Base-by-base conservation (phyloP, 2,113 vertebrate genomes). In the Burhinus bistriatus region DNA sequence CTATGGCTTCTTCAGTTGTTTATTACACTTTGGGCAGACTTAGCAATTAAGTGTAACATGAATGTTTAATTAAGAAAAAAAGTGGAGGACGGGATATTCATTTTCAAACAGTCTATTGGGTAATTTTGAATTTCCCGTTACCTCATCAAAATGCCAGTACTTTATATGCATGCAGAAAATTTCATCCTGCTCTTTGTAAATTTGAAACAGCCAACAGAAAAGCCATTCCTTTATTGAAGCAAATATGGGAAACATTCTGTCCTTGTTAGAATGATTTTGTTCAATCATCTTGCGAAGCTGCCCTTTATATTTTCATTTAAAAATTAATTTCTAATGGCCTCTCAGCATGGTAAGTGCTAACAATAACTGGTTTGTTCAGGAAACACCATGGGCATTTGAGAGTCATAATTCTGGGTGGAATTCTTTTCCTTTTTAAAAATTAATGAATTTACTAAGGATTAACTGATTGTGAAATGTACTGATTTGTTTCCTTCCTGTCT, bases 311-410 rank as follows among this genome's bases (percentile, higher is more conserved):
- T 92, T 94, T 90, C 15, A 91, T 77, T 97, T 94, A 89, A 96
- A 97, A 97, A 96, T 96, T 97, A 91, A 96, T 95, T 97, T 97
- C 72, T 96, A 95, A 95, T 94, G 83, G 89, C 94, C 91, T 97
- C 42, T 95, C 83, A 91, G 64, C 8, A 3, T 91, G 61, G n/a
- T 71, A 84, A 93, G 77, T 78, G 49, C 72, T 97, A 93, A 84
- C 75, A 96, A 96, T 95, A 97, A 93, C 95, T 93, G 77, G 32
- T 93, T 97, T 91, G 64, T 83, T 96, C 93, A 97, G 83, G 92
- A 98, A 98, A 96, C 64, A 81, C 86, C 49, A 58, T 49, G 97
- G 62, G 91, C 82, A 89, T 96, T 94, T 95, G 94, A 96, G 59
- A 89, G 92, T 97, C 95, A 92, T 95, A 94, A 97, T 96, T 98